Evolutionary conservation across 1,140 invertebrate genomes (phyloP).

Genomic region (Pseudomyrmex sp.): DNA sequence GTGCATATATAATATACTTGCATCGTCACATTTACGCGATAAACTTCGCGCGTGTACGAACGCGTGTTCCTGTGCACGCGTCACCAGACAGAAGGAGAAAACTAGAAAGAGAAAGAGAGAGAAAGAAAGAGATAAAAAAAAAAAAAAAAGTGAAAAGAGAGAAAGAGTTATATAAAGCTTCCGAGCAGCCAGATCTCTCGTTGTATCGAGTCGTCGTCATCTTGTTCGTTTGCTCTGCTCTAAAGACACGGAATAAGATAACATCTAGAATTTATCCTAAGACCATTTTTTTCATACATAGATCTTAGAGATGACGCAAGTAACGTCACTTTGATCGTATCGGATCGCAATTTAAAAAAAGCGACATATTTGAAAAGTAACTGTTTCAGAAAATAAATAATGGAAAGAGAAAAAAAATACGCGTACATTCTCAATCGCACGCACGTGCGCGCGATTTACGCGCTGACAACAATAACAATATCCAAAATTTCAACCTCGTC

Average conservation of each 20-base stretch:
- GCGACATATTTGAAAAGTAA: too few species aligned
- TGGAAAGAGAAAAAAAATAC: too few species aligned
- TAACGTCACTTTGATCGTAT: too few species aligned
- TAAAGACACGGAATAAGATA: not conserved
- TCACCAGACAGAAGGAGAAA: not conserved
- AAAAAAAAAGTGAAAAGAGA: not conserved
- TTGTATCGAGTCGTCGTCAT: slow-evolving; percentile 5
- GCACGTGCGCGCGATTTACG: too few species aligned
- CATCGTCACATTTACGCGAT: slow-evolving; percentile 46
- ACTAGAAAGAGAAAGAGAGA: not conserved
- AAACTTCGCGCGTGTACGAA: slow-evolving; percentile 25
- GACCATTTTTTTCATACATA: too few species aligned
- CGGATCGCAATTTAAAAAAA: too few species aligned
- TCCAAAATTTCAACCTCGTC: too few species aligned
- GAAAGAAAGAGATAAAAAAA: not conserved
- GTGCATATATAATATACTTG: slow-evolving; percentile 37
- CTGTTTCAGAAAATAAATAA: too few species aligned
- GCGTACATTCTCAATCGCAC: too few species aligned
- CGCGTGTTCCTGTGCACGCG: slow-evolving; percentile 48
- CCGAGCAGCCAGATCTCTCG: slow-evolving; percentile 15
- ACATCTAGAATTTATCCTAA: not conserved
- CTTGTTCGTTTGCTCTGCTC: slow-evolving; percentile 1
- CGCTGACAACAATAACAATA: too few species aligned
- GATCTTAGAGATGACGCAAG: not conserved
- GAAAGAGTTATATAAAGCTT: slow-evolving; percentile 7